Evolutionary conservation across 1,140 invertebrate species (phyloP).

Genomic region (Penaeus chinensis): DNA sequence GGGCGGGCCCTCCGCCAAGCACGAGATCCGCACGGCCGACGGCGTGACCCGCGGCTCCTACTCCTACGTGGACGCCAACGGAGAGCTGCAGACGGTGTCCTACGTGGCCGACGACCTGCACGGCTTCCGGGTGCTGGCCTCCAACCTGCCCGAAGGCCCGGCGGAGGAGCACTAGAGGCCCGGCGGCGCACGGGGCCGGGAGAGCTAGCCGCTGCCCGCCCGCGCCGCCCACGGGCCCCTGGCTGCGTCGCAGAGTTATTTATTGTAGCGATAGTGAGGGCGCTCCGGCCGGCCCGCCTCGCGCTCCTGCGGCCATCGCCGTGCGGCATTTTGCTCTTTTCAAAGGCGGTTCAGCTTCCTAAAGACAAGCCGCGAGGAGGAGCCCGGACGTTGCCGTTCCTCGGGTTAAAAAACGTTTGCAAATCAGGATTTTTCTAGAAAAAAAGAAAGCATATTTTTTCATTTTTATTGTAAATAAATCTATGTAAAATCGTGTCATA

Average conservation of each 20-base stretch:
- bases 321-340: too few species aligned
- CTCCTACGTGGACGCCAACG: slow-evolving; percentile 77
- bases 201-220: neutral
- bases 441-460: too few species aligned
- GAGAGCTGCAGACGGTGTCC: slow-evolving; percentile 73
- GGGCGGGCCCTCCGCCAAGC: slow-evolving; percentile 76
- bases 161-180: too few species aligned
- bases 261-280: slow-evolving; percentile 10
- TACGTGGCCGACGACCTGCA: slow-evolving; percentile 71
- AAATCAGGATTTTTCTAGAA: too few species aligned
- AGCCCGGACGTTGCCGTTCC: too few species aligned
- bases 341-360: too few species aligned
- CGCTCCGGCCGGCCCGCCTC: neutral
- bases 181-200: too few species aligned
- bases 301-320: neutral
- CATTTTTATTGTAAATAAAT: too few species aligned
- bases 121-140: neutral
- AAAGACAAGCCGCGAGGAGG: too few species aligned
- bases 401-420: too few species aligned
- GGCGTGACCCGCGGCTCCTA: slow-evolving; percentile 78
- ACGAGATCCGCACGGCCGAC: slow-evolving; percentile 74
- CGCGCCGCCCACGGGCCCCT: neutral
- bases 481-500: too few species aligned
- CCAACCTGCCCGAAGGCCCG: too few species aligned
- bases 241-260: slow-evolving; percentile 13